phyloP scores from a whole-genome alignment of 2,113 vertebrate species.

The Geococcyx californianus region DNA sequence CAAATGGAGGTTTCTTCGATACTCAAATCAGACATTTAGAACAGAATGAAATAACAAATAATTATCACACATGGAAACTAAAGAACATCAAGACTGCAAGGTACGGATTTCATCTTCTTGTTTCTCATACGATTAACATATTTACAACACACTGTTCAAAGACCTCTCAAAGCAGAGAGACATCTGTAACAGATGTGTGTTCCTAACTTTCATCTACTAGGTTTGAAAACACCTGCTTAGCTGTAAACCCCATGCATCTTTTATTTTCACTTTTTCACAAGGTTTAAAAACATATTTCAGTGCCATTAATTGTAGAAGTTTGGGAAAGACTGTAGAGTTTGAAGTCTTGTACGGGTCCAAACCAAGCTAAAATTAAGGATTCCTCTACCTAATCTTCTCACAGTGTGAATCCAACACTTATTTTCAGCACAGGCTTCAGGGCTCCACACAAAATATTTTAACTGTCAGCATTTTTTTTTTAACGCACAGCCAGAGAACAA shows the following conservation, averaged over 20 bases:
- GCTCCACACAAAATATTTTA: neutral
- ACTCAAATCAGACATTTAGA: neutral
- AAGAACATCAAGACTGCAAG: neutral
- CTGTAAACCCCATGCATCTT: neutral
- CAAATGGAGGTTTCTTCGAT: neutral
- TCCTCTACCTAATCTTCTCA: neutral
- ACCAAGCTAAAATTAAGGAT: neutral
- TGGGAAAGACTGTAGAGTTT: neutral
- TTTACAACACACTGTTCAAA: neutral
- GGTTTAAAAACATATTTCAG: neutral
- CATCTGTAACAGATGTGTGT: neutral
- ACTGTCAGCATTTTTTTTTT: neutral
- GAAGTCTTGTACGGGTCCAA: neutral
- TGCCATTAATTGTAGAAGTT: rapidly evolving
- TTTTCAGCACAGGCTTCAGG: neutral
- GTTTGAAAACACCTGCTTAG: neutral
- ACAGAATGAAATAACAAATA: neutral
- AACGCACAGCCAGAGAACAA: neutral
- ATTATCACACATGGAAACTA: neutral
- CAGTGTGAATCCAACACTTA: neutral
- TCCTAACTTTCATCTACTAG: neutral
- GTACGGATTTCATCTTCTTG: neutral
- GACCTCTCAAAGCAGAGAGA: neutral
- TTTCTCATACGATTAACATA: neutral
- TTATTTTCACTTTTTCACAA: neutral